These are phyloP conservation scores for Idaea biselata DNA, from an alignment of 2,888 invertebrate species.

Conservation along the genomic window DNA sequence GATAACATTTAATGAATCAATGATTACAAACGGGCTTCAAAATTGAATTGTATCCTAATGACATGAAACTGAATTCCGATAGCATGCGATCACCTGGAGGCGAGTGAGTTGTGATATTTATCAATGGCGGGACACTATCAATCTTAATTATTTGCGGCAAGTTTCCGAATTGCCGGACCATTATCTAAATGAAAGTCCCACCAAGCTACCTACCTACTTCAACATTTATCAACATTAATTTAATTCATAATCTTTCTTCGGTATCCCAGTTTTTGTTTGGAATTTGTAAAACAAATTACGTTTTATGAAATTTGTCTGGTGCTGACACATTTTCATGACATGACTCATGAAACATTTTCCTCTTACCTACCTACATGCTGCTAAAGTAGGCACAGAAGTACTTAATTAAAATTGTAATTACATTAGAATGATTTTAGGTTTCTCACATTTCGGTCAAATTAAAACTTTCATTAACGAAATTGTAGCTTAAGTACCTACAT, in stretches of 20 bases:
- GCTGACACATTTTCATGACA: constrained; percentile 1
- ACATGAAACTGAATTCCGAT: constrained; percentile 23
- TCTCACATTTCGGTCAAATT: too few relatives aligned
- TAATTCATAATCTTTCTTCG: constrained; percentile 28
- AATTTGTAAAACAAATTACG: constrained; percentile 36
- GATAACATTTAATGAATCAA: constrained; percentile 13
- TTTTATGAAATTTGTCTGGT: constrained; percentile 8
- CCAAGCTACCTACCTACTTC: constrained; percentile 18
- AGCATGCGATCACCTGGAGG: constrained; percentile 28
- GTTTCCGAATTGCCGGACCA: constrained; percentile 51
- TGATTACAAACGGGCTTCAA: constrained; percentile 5
- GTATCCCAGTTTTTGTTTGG: constrained; percentile 30
- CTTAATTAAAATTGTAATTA: constrained; percentile 34
- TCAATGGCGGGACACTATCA: constrained; percentile 50
- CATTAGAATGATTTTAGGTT: constrained; percentile 6
- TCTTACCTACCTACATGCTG: constrained; percentile 12
- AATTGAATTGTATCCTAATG: constrained; percentile 19
- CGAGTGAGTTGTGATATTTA: constrained; percentile 36
- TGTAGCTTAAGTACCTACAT: neutral
- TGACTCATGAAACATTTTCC: constrained; percentile 18
- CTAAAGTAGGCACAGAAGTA: constrained; percentile 15
- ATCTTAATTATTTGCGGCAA: constrained; percentile 61
- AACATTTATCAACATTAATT: constrained; percentile 26
- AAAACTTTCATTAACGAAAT: neutral
- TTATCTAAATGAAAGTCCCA: constrained; percentile 58